phyloP scores from a whole-genome alignment of 2,113 vertebrate species.

The Martes martes region DNA sequence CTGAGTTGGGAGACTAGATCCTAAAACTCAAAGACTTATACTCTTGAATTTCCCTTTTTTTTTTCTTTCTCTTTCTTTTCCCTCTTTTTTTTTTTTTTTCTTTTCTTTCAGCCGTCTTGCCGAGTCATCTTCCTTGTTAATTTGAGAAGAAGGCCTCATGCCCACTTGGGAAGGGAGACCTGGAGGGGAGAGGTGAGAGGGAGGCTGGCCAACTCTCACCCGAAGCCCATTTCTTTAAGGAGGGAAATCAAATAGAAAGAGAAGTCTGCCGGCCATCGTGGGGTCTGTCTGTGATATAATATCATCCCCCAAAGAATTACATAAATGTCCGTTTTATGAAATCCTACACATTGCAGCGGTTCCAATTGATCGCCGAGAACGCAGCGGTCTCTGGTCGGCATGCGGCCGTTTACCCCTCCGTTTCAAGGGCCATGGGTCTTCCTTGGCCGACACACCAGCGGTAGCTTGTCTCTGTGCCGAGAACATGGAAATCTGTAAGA shows the following conservation, averaged over 20 bases:
- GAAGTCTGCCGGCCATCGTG: not conserved
- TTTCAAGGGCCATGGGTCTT: conserved; percentile 56
- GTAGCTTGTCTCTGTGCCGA: not conserved
- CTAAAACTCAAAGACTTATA: not conserved
- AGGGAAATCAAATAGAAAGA: conserved; percentile 34
- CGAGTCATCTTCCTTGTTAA: not conserved
- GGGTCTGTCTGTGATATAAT: not conserved
- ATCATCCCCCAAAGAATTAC: not conserved
- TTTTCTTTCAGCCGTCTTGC: too few species aligned
- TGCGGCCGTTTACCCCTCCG: not conserved
- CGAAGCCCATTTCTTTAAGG: conserved; percentile 34
- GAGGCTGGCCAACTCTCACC: not conserved
- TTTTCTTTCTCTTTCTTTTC: too few species aligned
- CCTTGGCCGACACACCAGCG: not conserved
- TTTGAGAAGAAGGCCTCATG: not conserved
- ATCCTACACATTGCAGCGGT: conserved; percentile 15
- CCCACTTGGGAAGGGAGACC: not conserved
- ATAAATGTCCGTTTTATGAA: not conserved
- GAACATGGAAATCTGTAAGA: not conserved
- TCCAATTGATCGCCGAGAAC: conserved; percentile 19
- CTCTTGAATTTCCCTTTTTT: not conserved
- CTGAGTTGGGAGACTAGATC: not conserved
- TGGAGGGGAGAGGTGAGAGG: rapidly evolving
- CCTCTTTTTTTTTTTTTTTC: not conserved
- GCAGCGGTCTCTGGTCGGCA: not conserved